Conservation (phyloP, 2,797 vertebrate species). For the Cynodonichthys magdalenae region DNA sequence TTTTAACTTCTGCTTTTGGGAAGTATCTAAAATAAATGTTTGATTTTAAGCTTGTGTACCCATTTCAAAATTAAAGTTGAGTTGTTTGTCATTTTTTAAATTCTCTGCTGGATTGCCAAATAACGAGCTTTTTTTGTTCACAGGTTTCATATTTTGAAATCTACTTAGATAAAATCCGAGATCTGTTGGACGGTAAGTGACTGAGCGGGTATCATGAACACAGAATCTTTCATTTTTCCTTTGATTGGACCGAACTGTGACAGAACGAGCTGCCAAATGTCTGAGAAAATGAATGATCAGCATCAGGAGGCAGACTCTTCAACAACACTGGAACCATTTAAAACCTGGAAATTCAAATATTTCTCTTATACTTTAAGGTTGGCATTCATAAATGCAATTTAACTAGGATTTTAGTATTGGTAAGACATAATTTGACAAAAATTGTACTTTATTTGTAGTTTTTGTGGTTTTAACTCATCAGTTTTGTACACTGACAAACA, state of each 20-base stretch:
- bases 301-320: background rate
- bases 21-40: background rate
- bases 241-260: conserved; percentile 6
- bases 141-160: conserved; percentile 99
- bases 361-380: background rate
- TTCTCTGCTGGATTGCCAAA: background rate
- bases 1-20: background rate
- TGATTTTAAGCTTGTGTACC: too few species aligned
- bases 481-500: too few species aligned
- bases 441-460: too few species aligned
- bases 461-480: background rate
- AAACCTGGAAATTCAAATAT: background rate
- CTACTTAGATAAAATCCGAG: conserved; percentile 98
- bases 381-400: background rate
- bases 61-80: too few species aligned
- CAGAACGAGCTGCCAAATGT: background rate
- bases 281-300: background rate
- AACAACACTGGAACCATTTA: background rate
- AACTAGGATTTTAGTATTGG: background rate
- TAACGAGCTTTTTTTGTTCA: conserved; percentile 29
- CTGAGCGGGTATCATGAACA: background rate
- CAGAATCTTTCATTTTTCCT: background rate
- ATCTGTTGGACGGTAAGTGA: conserved; percentile 92
- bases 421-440: background rate
- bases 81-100: background rate